phyloP scores from a whole-genome alignment of 2,888 invertebrate genomes.

The Pristionchus maxplancki region DNA sequence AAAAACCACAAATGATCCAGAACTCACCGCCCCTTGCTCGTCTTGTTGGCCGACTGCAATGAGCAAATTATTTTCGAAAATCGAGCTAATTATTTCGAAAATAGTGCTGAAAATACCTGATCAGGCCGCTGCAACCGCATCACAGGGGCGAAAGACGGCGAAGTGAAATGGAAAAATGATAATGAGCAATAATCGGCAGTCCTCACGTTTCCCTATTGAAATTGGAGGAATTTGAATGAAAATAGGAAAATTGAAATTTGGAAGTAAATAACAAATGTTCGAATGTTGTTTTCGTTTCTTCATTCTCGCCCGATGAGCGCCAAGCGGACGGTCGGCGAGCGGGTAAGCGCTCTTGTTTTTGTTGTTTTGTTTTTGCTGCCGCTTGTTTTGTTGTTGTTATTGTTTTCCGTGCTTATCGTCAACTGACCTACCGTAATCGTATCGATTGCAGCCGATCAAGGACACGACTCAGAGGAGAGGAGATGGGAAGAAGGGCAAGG shows the following conservation, averaged over 20 bases:
- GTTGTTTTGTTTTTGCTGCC: not conserved
- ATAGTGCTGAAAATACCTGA: not conserved
- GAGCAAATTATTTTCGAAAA: not conserved
- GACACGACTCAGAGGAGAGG: not conserved
- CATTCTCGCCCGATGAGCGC: not conserved
- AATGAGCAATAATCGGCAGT: not conserved
- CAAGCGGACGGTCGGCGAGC: not conserved
- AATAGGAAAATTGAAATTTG: not conserved
- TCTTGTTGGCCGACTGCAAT: not conserved
- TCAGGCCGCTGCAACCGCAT: not conserved
- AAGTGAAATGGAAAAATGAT: not conserved
- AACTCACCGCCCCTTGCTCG: not conserved
- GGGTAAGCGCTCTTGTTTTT: not conserved
- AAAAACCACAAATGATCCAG: no score
- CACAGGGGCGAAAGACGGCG: not conserved
- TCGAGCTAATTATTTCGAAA: not conserved
- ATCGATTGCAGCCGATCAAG: not conserved
- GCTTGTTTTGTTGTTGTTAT: no score
- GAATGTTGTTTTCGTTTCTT: not conserved
- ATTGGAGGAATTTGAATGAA: not conserved
- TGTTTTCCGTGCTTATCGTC: no score
- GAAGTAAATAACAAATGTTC: not conserved
- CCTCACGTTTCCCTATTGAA: no score
- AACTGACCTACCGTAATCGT: not conserved
- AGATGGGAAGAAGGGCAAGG: not conserved